phyloP scores from a whole-genome alignment of 35 echinoderm and acorn worm genomes.

The Heliocidaris tuberculata region DNA sequence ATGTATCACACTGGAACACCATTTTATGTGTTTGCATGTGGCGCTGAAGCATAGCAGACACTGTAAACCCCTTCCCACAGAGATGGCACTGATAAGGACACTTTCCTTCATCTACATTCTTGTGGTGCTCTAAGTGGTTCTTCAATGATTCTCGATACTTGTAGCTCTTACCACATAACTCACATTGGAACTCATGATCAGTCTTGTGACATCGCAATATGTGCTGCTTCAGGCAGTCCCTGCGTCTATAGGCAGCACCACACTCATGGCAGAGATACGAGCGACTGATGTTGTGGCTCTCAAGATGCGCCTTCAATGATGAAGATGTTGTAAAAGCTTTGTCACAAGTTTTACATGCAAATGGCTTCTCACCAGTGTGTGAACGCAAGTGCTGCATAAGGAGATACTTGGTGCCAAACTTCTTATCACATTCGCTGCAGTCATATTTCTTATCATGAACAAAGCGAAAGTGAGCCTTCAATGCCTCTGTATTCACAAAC shows the following conservation, averaged over 20 bases:
- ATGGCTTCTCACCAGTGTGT: slow-evolving; percentile 38
- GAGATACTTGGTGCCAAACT: slow-evolving; percentile 44
- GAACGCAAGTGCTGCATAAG: slow-evolving; percentile 31
- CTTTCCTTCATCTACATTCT: slow-evolving; percentile 40
- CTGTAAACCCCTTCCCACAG: slow-evolving; percentile 25
- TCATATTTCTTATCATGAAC: slow-evolving; percentile 47
- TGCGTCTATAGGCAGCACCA: slow-evolving; percentile 40
- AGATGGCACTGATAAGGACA: slow-evolving; percentile 38
- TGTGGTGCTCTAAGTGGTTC: slow-evolving; percentile 44
- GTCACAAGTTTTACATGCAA: slow-evolving; percentile 26
- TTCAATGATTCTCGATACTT: slow-evolving; percentile 39
- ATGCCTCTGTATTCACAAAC: slow-evolving; percentile 18
- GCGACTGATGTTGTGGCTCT: slow-evolving; percentile 31
- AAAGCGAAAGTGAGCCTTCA: slow-evolving; percentile 30
- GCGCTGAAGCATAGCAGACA: slow-evolving; percentile 21
- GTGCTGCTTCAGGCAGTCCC: slow-evolving; percentile 42
- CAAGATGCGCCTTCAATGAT: slow-evolving; percentile 31
- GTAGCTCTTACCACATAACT: slow-evolving; percentile 28
- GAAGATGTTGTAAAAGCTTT: slow-evolving; percentile 43
- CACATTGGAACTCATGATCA: slow-evolving; percentile 28
- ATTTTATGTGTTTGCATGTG: slow-evolving; percentile 23
- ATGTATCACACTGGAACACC: slow-evolving; percentile 21
- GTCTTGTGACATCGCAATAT: slow-evolving; percentile 33
- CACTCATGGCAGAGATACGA: slow-evolving; percentile 40
- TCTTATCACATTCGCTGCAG: slow-evolving; percentile 32